Percentiles rank a stretch among this genome's conserved stretches.
Conservation (phyloP, 1,140 invertebrate species). For the Medauroidea extradentata region DNA sequence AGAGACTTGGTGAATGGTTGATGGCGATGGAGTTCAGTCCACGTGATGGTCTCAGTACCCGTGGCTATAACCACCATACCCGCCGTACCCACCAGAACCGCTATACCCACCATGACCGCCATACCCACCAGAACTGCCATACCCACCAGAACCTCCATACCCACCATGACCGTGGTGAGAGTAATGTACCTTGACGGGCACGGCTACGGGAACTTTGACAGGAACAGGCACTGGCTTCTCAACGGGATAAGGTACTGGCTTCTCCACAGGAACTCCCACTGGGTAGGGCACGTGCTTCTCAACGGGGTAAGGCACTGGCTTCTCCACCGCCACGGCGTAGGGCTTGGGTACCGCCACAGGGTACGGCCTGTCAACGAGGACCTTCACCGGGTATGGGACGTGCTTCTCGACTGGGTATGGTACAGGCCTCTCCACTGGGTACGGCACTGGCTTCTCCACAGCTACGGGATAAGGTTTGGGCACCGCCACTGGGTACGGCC, state of each 20-base stretch:
- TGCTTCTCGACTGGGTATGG: conserved; percentile 26
- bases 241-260: conserved; percentile 27
- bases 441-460: conserved; percentile 41
- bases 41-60: too few species aligned
- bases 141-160: too few species aligned
- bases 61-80: too few species aligned
- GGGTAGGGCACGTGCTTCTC: conserved; percentile 30
- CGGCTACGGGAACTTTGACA: conserved; percentile 9
- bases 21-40: too few species aligned
- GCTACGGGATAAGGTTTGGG: conserved; percentile 47
- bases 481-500: conserved; percentile 61
- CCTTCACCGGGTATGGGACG: conserved; percentile 32
- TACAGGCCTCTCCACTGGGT: conserved; percentile 9
- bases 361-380: conserved; percentile 24
- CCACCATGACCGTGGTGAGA: too few species aligned
- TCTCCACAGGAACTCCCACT: conserved; percentile 33
- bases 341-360: conserved; percentile 13
- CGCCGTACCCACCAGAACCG: too few species aligned
- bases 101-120: too few species aligned
- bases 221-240: conserved; percentile 5
- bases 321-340: conserved; percentile 36
- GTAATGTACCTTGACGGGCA: too few species aligned
- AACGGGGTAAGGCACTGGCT: conserved; percentile 4
- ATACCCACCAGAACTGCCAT: too few species aligned
- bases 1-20: too few species aligned